Conservation (phyloP, 2,888 invertebrate genomes). For the Luperina nickerlii region DNA sequence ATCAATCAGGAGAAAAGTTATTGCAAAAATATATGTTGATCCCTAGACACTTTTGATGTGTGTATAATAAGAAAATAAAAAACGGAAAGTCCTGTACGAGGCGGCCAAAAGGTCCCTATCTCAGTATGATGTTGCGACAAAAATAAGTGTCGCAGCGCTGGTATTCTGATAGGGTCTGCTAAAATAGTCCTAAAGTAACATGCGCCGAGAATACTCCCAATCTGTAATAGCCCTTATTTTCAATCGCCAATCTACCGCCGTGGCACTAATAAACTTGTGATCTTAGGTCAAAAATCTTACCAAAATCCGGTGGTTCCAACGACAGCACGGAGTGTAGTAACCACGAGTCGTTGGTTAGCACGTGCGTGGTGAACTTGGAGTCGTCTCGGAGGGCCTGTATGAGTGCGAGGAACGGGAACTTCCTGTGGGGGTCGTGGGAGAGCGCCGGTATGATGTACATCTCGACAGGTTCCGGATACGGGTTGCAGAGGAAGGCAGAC, state of each 20-base stretch:
- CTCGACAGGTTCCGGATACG: constrained; percentile 92
- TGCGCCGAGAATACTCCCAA: neutral
- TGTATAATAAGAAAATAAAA: too few relatives aligned
- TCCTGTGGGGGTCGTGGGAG: constrained; percentile 79
- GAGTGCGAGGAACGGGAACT: constrained; percentile 89
- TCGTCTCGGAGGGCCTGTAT: constrained; percentile 84
- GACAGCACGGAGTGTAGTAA: constrained; percentile 92
- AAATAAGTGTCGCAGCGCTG: neutral
- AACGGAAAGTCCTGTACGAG: too few relatives aligned
- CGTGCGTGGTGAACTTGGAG: constrained; percentile 83
- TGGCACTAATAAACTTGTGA: neutral
- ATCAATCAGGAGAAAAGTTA: too few relatives aligned
- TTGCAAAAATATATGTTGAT: too few relatives aligned
- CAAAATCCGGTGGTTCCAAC: constrained; percentile 92
- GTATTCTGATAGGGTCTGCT: neutral
- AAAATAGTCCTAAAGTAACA: neutral
- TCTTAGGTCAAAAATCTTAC: constrained; percentile 84
- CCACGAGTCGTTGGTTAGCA: constrained; percentile 90
- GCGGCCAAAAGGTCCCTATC: neutral
- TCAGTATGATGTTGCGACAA: neutral
- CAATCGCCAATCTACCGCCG: neutral
- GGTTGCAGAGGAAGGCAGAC: constrained; percentile 92
- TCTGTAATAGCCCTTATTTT: neutral
- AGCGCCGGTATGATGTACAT: constrained; percentile 93
- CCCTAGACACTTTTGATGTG: too few relatives aligned